Percentiles rank a stretch among this genome's conserved stretches.
These are phyloP conservation scores for Gonocerus acuteangulatus DNA, from an alignment of 2,888 invertebrate species.

Conservation along the genomic window DNA sequence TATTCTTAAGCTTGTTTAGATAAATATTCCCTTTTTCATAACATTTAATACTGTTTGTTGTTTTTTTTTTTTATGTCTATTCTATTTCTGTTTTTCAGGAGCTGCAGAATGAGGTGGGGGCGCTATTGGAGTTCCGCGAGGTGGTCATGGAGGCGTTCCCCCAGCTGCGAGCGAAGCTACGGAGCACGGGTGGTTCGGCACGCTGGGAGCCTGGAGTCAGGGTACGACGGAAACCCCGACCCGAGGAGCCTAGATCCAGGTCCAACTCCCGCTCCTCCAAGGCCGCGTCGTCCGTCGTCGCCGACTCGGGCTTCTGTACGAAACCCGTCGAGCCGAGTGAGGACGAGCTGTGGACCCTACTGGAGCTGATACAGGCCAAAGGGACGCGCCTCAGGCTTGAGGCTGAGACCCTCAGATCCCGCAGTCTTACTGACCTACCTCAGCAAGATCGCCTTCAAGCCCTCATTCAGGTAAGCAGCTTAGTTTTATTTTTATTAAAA, in stretches of 20 bases:
- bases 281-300: constrained; percentile 54
- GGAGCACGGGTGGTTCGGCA: constrained; percentile 44
- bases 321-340: constrained; percentile 43
- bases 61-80: too few species aligned
- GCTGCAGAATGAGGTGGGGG: constrained; percentile 88
- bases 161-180: constrained; percentile 80
- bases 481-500: background rate
- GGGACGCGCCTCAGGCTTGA: constrained; percentile 61
- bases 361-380: constrained; percentile 78
- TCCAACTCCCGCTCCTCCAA: constrained; percentile 47
- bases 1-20: too few species aligned
- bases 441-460: constrained; percentile 5
- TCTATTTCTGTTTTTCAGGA: constrained; percentile 51
- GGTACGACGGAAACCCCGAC: constrained; percentile 63
- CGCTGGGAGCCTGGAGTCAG: constrained; percentile 54
- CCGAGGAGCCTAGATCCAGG: constrained; percentile 52
- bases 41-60: too few species aligned
- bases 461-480: constrained; percentile 1
- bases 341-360: constrained; percentile 75
- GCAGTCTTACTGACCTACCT: constrained; percentile 33
- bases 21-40: too few species aligned
- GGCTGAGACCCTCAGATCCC: constrained; percentile 39
- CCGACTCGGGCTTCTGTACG: constrained; percentile 84
- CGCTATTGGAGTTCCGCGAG: constrained; percentile 82
- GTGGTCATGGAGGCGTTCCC: constrained; percentile 91